Evolutionary conservation across 2,797 vertebrate species (phyloP), one percentile per base, ranked within the genome.

Genomic region (Loris lydekkerianus): DNA sequence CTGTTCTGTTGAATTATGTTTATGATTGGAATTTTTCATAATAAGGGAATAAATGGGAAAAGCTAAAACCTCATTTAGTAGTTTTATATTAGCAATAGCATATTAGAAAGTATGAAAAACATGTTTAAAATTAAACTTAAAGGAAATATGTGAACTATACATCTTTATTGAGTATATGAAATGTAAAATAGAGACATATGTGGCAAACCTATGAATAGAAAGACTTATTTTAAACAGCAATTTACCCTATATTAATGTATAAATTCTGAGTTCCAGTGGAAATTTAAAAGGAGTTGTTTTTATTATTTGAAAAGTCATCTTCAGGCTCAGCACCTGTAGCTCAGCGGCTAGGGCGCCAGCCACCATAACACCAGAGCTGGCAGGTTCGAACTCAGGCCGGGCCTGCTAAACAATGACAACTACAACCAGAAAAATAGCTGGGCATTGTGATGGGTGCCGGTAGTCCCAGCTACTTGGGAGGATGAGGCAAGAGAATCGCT

Each of bases 251-350:
- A 83, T 93, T 92, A 90, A 67, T 91, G 27, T 70, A 27, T 40
- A 58, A 80, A 63, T 93, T 81, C 72, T 94, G 40, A 78, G 15
- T 95, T 94, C 37, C 43, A 89, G 4, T 80, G 70, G 20, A 92
- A 60, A 72, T 83, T 86, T 76, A 29, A 89, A 94, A 93, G 49
- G 15, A 69, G 75, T 92, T 94, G 3, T 75, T 97, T 82, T 93
- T 80, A 70, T 92, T 90, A 95, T 25, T 87, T 94, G 60, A 37
- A 89, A 75, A 91, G 18, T 77, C 93, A 20, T 89, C 88, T 82
- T 91, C 27, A 75, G 40, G 29, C 14, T 53, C 15, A 14, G 49
- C 14, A 53, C 14, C 49, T 53, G 4, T 53, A 53, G 49, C 49
- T 53, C 14, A 53, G 49, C 4, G 14, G 49, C 49, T 53, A 53